A percentile compares a stretch with the other conserved stretches of the same genome.
Evolutionary conservation across 2,888 invertebrate genomes (phyloP).

Genomic region (Protonemura montana): DNA sequence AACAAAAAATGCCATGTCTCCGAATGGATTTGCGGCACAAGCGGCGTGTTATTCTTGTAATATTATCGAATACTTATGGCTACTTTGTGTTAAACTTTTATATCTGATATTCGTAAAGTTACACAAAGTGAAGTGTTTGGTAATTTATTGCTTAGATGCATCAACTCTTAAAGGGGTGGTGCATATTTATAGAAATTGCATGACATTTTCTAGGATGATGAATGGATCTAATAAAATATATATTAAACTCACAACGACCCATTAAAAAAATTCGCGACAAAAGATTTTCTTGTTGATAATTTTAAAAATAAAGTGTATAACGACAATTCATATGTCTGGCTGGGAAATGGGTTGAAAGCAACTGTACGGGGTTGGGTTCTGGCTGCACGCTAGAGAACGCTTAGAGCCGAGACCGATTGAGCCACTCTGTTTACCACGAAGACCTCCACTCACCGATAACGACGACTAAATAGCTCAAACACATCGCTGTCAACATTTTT

Average conservation of each 20-base stretch:
- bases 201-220: neutral
- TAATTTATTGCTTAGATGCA: neutral
- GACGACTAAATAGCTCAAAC: neutral
- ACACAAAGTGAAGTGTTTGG: neutral
- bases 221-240: conserved; percentile 4
- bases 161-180: conserved; percentile 12
- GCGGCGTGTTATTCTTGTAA: neutral
- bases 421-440: neutral
- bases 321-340: conserved; percentile 1
- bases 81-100: neutral
- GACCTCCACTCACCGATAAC: neutral
- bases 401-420: neutral
- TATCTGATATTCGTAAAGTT: neutral
- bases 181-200: conserved; percentile 3
- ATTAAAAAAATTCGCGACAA: conserved; percentile 12
- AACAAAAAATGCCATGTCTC: neutral
- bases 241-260: conserved; percentile 12
- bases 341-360: neutral
- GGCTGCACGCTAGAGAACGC: neutral
- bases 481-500: neutral
- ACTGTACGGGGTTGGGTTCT: neutral
- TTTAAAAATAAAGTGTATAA: neutral
- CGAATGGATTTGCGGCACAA: neutral
- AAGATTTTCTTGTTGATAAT: neutral
- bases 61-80: neutral